phyloP scores from a whole-genome alignment of 2,888 invertebrate species.

The Leptinotarsa haldemani region DNA sequence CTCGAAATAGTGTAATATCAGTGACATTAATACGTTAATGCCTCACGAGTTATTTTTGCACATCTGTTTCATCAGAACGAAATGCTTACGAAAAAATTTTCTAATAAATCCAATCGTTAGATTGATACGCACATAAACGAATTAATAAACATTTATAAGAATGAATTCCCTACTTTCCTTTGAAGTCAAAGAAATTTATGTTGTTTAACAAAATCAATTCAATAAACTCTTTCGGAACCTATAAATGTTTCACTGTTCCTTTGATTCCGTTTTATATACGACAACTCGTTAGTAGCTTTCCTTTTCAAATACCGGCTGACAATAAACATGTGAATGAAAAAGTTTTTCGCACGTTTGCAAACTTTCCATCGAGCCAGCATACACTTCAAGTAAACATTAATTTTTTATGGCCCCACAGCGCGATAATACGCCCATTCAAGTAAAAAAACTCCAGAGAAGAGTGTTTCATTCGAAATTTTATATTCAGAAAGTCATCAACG shows the following conservation, averaged over 20 bases:
- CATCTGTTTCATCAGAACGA: not conserved
- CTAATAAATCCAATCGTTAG: not conserved
- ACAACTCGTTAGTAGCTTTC: not conserved
- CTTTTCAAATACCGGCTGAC: not conserved
- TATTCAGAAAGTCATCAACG: no score
- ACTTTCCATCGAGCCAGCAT: not conserved
- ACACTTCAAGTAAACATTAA: not conserved
- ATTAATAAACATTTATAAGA: not conserved
- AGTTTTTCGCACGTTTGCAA: not conserved
- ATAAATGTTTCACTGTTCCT: conserved; percentile 5
- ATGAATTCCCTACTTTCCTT: not conserved
- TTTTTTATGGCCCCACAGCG: conserved; percentile 2
- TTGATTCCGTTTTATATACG: conserved; percentile 12
- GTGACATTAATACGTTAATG: not conserved
- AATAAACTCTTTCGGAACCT: not conserved
- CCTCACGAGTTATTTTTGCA: not conserved
- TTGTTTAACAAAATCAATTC: not conserved
- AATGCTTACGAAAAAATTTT: not conserved
- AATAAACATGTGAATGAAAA: conserved; percentile 9
- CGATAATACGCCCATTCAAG: not conserved
- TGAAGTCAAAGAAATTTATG: conserved; percentile 3
- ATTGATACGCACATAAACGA: not conserved
- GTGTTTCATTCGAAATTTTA: not conserved
- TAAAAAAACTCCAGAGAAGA: not conserved
- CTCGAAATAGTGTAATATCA: no score